Evolutionary conservation across 23 tunicate genomes (phyloP), one percentile per base, ranked within the genome.

Genomic region (Ciona savignyi): DNA sequence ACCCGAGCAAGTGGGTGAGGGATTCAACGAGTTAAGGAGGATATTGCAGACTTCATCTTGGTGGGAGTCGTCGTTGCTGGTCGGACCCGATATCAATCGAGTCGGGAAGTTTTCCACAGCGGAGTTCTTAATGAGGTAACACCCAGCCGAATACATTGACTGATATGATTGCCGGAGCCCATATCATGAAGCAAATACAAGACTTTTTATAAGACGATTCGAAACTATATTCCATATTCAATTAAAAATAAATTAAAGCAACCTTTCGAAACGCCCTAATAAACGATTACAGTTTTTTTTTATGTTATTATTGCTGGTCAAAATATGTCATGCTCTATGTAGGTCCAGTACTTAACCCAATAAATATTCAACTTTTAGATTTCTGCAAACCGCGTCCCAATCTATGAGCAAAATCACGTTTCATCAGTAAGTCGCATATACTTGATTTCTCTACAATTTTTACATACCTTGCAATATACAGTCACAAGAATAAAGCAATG

Each of bases 61-160:
- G 86, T 91, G 97, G 97, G 35, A 76, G 4, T 20, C 74, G 23
- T 84, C 91, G 25, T 25, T 60, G 49, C 30, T 91, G 4, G 0
- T 74, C 34, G 97, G 97, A 4, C 97, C 97, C 19, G 97, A 91
- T 34, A 21, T 71, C 20, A 91, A 85, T 60, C 48, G 92, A 35
- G 71, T 91, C 49, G 32, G 35, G 15, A 30, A 29, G 25, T 25
- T 9, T 2, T 68, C 71, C 3, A 65, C 83, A 28, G 71, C 63
- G 29, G 65, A 74, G 35, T 83, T 72, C 65, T 60, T 89, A 60
- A 67, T 49, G n/a, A 73, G 70, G 96, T 89, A 60, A 42, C n/a
- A n/a, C n/a, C n/a, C n/a, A n/a, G n/a, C n/a, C n/a, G n/a, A n/a
- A n/a, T n/a, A n/a, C n/a, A n/a, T n/a, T n/a, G n/a, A n/a, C n/a